Base-by-base conservation (phyloP, 2,797 vertebrate species). In the Neopelma chrysocephalum region DNA sequence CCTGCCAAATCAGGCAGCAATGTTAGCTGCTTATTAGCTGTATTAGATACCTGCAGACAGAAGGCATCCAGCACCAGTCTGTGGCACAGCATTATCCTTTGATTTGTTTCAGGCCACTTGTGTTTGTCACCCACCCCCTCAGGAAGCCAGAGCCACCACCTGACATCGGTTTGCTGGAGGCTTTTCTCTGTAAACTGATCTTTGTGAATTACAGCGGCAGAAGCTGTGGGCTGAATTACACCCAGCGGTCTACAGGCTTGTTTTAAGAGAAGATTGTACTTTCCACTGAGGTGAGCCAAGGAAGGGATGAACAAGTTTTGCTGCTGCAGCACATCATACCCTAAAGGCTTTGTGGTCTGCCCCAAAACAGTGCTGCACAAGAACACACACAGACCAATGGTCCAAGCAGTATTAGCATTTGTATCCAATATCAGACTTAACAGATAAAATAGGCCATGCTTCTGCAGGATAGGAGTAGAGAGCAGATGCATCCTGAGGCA, bases 341-440 rank as follows among this genome's bases (percentile, higher is more conserved):
- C 53, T 23, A 34, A 75, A 81, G 47, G 61, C 32, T 75, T 42
- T 56, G 40, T 42, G 61, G 32, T 83, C 48, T 86, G 47, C 50
- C 68, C 42, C 45, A 42, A 76, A 87, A 40, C 5, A 36, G 14
- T 36, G 53, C 56, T 60, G n/a, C 53, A 29, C 29, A 36, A 6
- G 0, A 48, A 62, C 1, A 1, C 8, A 1, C 8, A 3, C 61
- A 64, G 76, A 31, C 0, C 5, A 50, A 15, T 0, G 3, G 62
- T 47, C 54, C 32, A 23, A 42, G 27, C 2, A 1, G 10, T 23
- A 3, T 17, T 32, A 43, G 25, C 14, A 7, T 56, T 32, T 69
- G 31, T 19, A 26, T 38, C 68, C 42, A 56, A 4, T 19, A 22
- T 23, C 51, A 42, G 42, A 9, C 5, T 50, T 65, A 45, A 38